Conservation (phyloP, 64 coral and sea anemone species). For the Porites australiensis region DNA sequence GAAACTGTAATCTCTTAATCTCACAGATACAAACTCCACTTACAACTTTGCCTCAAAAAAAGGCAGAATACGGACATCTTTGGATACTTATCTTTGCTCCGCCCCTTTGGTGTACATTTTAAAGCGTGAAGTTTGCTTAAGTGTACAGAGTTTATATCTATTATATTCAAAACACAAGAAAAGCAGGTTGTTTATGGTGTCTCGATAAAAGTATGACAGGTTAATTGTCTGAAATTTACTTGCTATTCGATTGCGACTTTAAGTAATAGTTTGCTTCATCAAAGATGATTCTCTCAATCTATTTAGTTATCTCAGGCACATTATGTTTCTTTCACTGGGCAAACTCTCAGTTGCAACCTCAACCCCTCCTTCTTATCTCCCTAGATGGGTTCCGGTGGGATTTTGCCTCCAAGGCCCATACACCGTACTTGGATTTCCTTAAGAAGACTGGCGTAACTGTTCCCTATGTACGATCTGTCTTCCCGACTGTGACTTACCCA, state of each 20-base stretch:
- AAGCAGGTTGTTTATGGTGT: not conserved
- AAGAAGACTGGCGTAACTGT: conserved; percentile 73
- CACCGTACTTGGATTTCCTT: conserved; percentile 83
- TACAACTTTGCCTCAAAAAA: too few species aligned
- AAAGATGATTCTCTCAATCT: not conserved
- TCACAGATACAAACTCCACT: too few species aligned
- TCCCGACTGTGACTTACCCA: conserved; percentile 86
- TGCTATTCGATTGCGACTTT: too few species aligned
- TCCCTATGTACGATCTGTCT: conserved; percentile 68
- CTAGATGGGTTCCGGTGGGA: conserved; percentile 96
- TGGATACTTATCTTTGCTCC: too few species aligned
- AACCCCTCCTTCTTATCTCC: conserved; percentile 77
- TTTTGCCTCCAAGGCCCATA: conserved; percentile 63
- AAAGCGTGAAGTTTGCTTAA: too few species aligned
- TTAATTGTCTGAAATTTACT: not conserved
- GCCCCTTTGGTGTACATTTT: too few species aligned
- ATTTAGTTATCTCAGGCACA: not conserved
- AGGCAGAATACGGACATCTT: too few species aligned
- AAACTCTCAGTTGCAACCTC: not conserved
- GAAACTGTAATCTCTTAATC: too few species aligned
- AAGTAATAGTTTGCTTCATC: too few species aligned
- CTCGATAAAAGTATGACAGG: not conserved
- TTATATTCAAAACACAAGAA: not conserved
- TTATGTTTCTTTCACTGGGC: not conserved
- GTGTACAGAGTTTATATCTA: too few species aligned